Evolutionary conservation across 2,888 invertebrate species (phyloP).

Genomic region (Cistogaster globosa): DNA sequence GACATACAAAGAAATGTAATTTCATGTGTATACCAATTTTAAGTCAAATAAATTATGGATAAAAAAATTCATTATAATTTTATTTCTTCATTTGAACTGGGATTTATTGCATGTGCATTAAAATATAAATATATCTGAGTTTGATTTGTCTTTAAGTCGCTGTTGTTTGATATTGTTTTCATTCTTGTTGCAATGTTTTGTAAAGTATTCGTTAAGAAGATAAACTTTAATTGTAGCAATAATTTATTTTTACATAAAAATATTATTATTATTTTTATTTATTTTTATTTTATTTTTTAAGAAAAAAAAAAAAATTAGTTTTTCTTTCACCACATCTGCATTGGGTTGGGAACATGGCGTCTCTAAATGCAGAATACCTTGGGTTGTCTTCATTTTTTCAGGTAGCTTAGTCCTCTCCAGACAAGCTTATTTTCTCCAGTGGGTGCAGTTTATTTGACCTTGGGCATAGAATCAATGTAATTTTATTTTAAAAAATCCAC

Average conservation of each 20-base stretch:
- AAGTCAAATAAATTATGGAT: background rate
- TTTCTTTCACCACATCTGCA: too few species aligned
- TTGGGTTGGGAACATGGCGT: too few species aligned
- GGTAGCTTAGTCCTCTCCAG: too few species aligned
- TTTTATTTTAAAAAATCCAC: too few species aligned
- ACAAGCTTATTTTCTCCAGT: too few species aligned
- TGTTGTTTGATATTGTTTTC: background rate
- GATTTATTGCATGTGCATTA: constrained; percentile 30
- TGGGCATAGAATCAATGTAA: too few species aligned
- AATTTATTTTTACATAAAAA: constrained; percentile 3
- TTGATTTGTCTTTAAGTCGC: constrained; percentile 17
- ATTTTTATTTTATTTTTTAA: too few species aligned
- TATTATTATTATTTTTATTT: too few species aligned
- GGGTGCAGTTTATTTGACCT: too few species aligned
- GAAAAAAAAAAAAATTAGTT: too few species aligned
- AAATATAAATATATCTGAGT: constrained; percentile 14
- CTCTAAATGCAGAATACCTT: too few species aligned
- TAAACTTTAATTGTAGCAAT: constrained; percentile 49
- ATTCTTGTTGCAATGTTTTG: constrained; percentile 48
- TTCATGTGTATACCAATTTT: background rate
- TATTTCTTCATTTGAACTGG: constrained; percentile 34
- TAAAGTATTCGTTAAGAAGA: constrained; percentile 37
- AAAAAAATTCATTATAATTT: background rate
- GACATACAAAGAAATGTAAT: constrained; percentile 41
- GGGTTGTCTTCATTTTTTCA: too few species aligned